Percentiles rank a stretch among this genome's conserved stretches.
Evolutionary conservation across 2,888 invertebrate species (phyloP).

Genomic region (Apamea anceps): DNA sequence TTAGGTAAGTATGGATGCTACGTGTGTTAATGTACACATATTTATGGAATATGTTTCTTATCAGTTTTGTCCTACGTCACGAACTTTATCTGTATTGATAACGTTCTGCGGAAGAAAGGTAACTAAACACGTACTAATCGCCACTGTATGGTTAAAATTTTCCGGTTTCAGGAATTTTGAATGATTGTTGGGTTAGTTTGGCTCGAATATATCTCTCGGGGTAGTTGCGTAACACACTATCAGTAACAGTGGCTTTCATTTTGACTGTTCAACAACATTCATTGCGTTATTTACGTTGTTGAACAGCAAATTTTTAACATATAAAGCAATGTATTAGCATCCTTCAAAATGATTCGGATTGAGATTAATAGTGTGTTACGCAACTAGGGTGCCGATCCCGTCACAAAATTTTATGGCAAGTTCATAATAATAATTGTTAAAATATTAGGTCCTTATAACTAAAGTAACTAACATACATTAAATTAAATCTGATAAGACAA

Average conservation of each 20-base stretch:
- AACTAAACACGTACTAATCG: slow-evolving; percentile 80
- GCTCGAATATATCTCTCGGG: not conserved
- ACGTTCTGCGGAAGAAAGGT: slow-evolving; percentile 78
- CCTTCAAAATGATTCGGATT: not conserved
- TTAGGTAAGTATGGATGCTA: slow-evolving; percentile 59
- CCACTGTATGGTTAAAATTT: slow-evolving; percentile 48
- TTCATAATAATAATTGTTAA: not conserved
- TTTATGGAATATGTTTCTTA: slow-evolving; percentile 73
- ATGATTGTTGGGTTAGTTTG: slow-evolving; percentile 3
- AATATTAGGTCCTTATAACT: not conserved
- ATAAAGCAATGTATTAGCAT: not conserved
- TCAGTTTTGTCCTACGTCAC: slow-evolving; percentile 77
- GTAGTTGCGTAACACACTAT: not conserved
- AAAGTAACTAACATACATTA: not conserved
- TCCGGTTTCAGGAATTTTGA: slow-evolving; percentile 31
- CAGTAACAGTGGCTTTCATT: not conserved
- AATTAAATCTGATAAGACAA: not conserved
- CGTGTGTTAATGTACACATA: slow-evolving; percentile 70
- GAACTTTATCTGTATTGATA: slow-evolving; percentile 82
- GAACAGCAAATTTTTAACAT: not conserved
- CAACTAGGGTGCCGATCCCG: not conserved
- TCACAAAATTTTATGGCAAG: not conserved
- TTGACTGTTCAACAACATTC: not conserved
- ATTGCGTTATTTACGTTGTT: not conserved
- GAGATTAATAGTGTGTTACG: not conserved